These are phyloP conservation scores for Plebejus melissa DNA, from an alignment of 2,888 invertebrate genomes.

Conservation along the genomic window DNA sequence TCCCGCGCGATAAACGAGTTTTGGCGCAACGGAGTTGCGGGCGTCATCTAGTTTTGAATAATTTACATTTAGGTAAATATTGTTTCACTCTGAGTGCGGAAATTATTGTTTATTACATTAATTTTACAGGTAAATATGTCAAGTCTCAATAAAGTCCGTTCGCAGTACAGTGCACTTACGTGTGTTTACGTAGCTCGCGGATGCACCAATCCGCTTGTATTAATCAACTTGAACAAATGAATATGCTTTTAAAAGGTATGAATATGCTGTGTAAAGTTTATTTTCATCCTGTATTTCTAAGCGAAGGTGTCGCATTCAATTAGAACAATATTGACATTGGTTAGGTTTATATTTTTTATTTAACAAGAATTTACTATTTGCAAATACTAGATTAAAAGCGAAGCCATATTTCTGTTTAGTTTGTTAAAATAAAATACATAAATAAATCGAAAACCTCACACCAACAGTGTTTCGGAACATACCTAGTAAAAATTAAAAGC, in stretches of 20 bases:
- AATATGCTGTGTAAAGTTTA: slow-evolving; percentile 24
- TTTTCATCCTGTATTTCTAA: neutral
- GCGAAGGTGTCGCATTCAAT: neutral
- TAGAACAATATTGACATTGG: neutral
- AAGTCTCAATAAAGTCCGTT: slow-evolving; percentile 6
- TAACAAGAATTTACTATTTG: neutral
- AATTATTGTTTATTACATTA: no score
- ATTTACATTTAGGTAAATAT: no score
- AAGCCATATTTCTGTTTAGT: neutral
- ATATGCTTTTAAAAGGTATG: slow-evolving; percentile 26
- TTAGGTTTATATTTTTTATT: neutral
- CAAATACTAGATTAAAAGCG: neutral
- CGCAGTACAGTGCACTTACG: slow-evolving; percentile 1
- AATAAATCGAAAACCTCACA: no score
- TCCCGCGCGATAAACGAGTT: no score
- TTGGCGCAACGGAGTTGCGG: no score
- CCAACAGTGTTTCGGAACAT: neutral
- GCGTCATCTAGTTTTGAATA: no score
- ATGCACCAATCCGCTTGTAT: slow-evolving; percentile 39
- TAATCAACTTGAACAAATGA: slow-evolving; percentile 40
- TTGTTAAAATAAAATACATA: no score
- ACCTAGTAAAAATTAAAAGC: neutral
- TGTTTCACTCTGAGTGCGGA: no score
- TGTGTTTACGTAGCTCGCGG: slow-evolving; percentile 30
- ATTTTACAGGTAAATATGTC: neutral